Conservation (phyloP, 2,113 vertebrate species). For the Chaetura pelagica region DNA sequence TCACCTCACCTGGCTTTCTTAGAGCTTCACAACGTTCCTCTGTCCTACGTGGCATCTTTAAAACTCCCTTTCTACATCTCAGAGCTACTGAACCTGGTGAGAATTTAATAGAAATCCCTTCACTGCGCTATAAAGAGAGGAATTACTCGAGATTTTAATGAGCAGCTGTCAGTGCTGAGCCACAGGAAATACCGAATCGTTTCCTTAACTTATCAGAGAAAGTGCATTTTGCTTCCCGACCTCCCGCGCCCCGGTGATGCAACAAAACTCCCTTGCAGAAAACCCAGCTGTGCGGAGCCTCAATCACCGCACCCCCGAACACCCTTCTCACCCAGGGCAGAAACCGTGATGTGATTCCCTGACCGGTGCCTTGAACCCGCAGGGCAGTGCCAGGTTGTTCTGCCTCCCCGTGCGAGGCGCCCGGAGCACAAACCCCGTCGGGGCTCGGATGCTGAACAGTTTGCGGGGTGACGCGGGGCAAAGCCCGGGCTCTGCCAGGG, state of each 20-base stretch:
- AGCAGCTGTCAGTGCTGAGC: constrained; percentile 5
- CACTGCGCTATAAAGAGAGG: not conserved
- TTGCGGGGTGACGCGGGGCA: fast-evolving
- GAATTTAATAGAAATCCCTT: constrained; percentile 60
- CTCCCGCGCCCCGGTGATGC: not conserved
- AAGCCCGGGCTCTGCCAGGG: not conserved
- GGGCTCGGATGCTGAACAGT: not conserved
- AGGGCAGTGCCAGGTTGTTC: not conserved
- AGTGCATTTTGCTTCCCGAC: not conserved
- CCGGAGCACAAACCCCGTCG: not conserved
- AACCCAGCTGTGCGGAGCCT: not conserved
- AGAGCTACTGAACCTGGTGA: constrained; percentile 51
- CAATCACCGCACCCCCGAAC: not conserved
- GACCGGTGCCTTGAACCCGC: not conserved
- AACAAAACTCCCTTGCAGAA: not conserved
- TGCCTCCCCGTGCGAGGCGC: not conserved
- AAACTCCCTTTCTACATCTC: not conserved
- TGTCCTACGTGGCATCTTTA: not conserved
- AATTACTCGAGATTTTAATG: constrained; percentile 44
- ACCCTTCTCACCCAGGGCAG: not conserved
- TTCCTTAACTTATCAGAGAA: constrained; percentile 2
- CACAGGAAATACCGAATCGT: not conserved
- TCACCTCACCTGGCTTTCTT: constrained; percentile 24
- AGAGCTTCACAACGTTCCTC: not conserved
- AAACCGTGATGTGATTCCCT: not conserved